Evolutionary conservation across 1,140 invertebrate genomes (phyloP).

Genomic region (Sycophaga agraensis): DNA sequence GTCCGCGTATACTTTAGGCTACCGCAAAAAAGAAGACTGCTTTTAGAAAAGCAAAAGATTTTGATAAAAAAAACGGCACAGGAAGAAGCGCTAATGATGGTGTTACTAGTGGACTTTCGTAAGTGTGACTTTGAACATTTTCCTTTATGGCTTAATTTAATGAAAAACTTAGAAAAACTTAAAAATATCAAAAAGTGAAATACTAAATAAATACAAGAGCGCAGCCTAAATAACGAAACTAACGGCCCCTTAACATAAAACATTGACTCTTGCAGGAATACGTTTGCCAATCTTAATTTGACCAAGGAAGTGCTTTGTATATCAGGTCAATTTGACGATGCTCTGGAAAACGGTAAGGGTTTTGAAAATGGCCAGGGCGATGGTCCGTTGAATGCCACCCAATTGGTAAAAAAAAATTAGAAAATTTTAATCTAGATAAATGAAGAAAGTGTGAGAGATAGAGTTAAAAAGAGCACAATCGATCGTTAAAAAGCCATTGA

Average conservation of each 20-base stretch:
- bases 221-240: neutral
- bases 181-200: neutral
- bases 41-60: slow-evolving; percentile 50
- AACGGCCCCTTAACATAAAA: neutral
- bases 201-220: neutral
- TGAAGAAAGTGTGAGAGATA: slow-evolving; percentile 14
- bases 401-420: neutral
- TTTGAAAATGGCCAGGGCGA: slow-evolving; percentile 47
- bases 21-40: slow-evolving; percentile 51
- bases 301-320: slow-evolving; percentile 40
- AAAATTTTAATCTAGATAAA: neutral
- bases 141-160: slow-evolving; percentile 4
- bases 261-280: slow-evolving; percentile 38
- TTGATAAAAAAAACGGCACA: slow-evolving; percentile 46
- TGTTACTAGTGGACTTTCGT: slow-evolving; percentile 46
- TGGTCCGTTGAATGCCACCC: slow-evolving; percentile 27
- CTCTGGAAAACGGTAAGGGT: slow-evolving; percentile 39
- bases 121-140: slow-evolving; percentile 32
- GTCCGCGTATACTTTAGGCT: slow-evolving; percentile 39
- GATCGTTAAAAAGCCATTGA: too few relatives aligned
- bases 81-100: slow-evolving; percentile 45
- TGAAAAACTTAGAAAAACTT: neutral
- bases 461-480: neutral
- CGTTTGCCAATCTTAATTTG: slow-evolving; percentile 37
- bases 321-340: slow-evolving; percentile 45